A percentile compares a stretch with the other conserved stretches of the same genome.
Conservation (phyloP, 2,888 invertebrate species). For the Siphlonurus alternatus region DNA sequence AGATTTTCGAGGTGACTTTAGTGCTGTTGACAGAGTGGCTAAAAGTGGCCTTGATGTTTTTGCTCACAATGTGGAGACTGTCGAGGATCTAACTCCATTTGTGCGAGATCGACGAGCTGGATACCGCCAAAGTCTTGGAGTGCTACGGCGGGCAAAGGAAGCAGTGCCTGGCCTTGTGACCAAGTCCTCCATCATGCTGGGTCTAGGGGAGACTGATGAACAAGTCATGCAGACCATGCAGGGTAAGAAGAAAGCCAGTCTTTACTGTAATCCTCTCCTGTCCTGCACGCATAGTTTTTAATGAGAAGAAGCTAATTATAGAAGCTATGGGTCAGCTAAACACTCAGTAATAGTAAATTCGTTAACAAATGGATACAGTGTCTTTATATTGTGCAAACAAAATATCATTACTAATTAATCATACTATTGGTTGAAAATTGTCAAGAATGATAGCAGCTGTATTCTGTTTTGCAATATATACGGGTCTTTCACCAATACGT, state of each 20-base stretch:
- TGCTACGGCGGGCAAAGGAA: slow-evolving; percentile 65
- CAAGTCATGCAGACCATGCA: slow-evolving; percentile 74
- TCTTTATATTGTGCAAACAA: too few species aligned
- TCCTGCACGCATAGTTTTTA: too few species aligned
- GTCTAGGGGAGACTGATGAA: slow-evolving; percentile 77
- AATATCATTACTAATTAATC: too few species aligned
- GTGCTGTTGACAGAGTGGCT: slow-evolving; percentile 57
- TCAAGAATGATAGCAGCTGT: too few species aligned
- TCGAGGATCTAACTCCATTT: slow-evolving; percentile 72
- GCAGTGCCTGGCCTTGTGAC: slow-evolving; percentile 71
- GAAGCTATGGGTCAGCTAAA: too few species aligned
- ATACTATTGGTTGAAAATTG: too few species aligned
- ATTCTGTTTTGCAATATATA: too few species aligned
- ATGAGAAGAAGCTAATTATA: too few species aligned
- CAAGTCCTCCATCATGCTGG: slow-evolving; percentile 97
- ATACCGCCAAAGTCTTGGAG: slow-evolving; percentile 75
- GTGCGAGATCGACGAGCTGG: slow-evolving; percentile 88
- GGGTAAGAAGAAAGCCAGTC: slow-evolving; percentile 27
- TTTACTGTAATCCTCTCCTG: too few species aligned
- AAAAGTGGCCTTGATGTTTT: slow-evolving; percentile 83
- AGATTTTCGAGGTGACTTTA: slow-evolving; percentile 75
- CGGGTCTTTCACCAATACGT: too few species aligned
- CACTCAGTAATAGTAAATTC: too few species aligned
- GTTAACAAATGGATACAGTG: too few species aligned
- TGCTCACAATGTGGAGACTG: slow-evolving; percentile 98